Percentiles rank a stretch among this genome's conserved stretches.
phyloP scores from a whole-genome alignment of 2,113 vertebrate species.

The Sylvilagus bachmani region DNA sequence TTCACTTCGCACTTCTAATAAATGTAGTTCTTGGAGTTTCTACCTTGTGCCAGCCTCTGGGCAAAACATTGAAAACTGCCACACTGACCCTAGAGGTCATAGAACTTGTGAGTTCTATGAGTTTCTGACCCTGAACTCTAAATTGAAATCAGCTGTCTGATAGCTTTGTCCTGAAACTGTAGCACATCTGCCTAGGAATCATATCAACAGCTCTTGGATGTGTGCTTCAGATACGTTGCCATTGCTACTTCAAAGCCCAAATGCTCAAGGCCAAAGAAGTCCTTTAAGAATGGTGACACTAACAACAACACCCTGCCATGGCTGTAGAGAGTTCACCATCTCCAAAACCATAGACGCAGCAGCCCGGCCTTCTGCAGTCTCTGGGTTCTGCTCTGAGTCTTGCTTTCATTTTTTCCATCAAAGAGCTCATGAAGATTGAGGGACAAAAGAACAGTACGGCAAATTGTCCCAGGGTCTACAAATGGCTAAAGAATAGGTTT shows the following conservation, averaged over 20 bases:
- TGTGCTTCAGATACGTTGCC: not conserved
- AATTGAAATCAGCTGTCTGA: constrained; percentile 6
- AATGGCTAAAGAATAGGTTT: not conserved
- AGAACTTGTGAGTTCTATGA: not conserved
- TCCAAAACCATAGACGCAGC: fast-evolving
- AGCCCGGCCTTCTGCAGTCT: not conserved
- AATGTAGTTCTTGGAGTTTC: not conserved
- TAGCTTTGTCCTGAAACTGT: no score
- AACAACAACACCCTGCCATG: not conserved
- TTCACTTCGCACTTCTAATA: not conserved
- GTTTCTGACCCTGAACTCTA: not conserved
- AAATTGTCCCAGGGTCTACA: not conserved
- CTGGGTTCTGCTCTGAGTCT: not conserved
- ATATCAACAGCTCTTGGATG: not conserved
- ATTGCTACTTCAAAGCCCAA: not conserved
- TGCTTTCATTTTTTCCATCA: constrained; percentile 39
- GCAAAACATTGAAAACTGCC: not conserved
- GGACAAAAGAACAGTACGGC: not conserved
- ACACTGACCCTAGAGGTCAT: not conserved
- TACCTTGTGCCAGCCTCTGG: not conserved
- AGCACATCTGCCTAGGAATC: no score
- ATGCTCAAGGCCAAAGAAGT: not conserved
- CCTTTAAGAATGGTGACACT: not conserved
- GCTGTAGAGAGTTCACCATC: not conserved
- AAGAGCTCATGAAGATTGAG: not conserved